Evolutionary conservation across 2,113 vertebrate species (phyloP), one percentile per base, ranked within the genome.

Genomic region (Paramormyrops kingsleyae): DNA sequence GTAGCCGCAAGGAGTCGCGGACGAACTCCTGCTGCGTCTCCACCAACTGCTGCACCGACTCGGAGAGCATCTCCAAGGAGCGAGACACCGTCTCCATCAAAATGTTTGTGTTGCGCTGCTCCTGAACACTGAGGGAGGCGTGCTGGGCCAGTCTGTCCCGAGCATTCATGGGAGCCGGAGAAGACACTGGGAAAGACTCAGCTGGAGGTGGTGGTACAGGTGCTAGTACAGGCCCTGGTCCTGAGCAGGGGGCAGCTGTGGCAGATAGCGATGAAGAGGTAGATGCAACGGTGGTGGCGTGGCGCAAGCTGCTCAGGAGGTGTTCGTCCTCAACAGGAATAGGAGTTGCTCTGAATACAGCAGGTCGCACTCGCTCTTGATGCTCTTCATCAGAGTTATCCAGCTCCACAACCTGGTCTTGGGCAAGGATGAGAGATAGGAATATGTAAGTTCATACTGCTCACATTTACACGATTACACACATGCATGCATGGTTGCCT

Each of bases 1-100:
- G 96, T 77, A 97, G 93, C 90, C 93, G 94, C 92, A 97, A 91
- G 2, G 96, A 96, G 90, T 96, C 95, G 0, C 95, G 94, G 9
- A 94, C 94, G 88, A 97, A 97, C 92, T 96, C 95, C 93, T 95
- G 95, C 93, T 97, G 96, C 0, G 95, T 95, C 92, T 96, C 96
- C 0, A 95, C 95, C 70, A 96, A 92, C 94, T 96, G 95, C 94
- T 96, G 96, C 91, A 96, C 93, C 0, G 96, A 96, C 94, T 96
- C 95, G 0, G 96, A 94, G 90, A 97, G 94, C 8, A 96, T 94
- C 94, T 96, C 95, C 46, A 97, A 93, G 0, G 96, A 97, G 90
- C 95, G 96, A 0, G 96, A 96, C 31, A 96, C 94, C 0, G 96
- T 95, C 90, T 94, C 94, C 91, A 97, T 92, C 89, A 96, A 91